phyloP scores from a whole-genome alignment of 2,888 invertebrate species.

The Liposcelis brunnea region DNA sequence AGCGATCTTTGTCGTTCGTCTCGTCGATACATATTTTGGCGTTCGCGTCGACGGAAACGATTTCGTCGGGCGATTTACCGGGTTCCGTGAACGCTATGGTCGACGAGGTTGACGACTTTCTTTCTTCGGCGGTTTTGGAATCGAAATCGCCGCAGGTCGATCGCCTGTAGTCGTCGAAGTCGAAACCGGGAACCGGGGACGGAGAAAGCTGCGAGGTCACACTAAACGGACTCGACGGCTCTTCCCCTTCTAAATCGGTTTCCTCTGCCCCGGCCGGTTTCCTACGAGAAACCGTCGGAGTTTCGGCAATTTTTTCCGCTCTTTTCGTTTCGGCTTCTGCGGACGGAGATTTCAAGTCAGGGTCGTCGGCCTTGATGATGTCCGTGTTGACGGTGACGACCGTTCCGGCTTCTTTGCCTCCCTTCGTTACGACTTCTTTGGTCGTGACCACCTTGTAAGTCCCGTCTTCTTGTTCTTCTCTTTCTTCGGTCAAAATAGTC shows the following conservation, averaged over 20 bases:
- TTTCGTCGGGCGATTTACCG: constrained; percentile 1
- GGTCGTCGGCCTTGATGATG: constrained; percentile 4
- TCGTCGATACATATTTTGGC: too few species aligned
- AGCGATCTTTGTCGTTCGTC: constrained; percentile 17
- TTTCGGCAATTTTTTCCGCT: background rate
- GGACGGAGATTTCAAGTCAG: background rate
- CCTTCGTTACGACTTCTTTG: constrained; percentile 1
- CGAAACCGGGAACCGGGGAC: constrained; percentile 1
- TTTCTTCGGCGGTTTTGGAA: constrained; percentile 4
- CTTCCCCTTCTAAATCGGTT: constrained; percentile 10
- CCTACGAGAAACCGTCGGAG: background rate
- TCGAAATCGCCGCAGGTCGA: background rate
- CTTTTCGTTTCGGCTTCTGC: background rate
- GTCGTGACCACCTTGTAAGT: background rate
- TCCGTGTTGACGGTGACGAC: background rate
- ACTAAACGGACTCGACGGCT: constrained; percentile 14
- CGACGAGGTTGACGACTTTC: background rate
- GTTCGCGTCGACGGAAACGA: constrained; percentile 4
- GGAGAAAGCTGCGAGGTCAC: constrained; percentile 11
- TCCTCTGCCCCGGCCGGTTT: background rate
- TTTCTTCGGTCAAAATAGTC: background rate
- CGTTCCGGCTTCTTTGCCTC: background rate
- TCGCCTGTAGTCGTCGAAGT: constrained; percentile 1
- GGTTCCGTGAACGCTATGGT: background rate
- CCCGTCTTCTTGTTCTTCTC: constrained; percentile 5